These are phyloP conservation scores for Fringilla coelebs DNA, from an alignment of 2,797 vertebrate genomes.

Conservation along the genomic window DNA sequence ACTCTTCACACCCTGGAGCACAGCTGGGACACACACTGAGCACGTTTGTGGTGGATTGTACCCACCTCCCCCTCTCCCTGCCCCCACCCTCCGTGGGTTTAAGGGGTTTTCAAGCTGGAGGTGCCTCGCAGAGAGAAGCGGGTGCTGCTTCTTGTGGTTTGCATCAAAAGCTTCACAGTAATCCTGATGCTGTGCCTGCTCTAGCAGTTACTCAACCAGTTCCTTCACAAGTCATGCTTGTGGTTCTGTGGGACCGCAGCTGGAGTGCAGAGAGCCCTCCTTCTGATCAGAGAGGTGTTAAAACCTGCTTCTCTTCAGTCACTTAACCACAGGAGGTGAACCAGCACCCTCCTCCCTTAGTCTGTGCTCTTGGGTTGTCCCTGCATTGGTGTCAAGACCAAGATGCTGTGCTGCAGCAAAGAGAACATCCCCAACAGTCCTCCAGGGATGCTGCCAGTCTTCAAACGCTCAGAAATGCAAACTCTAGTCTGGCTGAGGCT, in stretches of 20 bases:
- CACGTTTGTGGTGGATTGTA: accelerated
- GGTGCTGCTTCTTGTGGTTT: neutral
- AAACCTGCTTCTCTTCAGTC: neutral
- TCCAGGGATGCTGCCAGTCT: neutral
- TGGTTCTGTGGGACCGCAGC: neutral
- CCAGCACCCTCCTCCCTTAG: neutral
- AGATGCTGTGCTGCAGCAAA: accelerated
- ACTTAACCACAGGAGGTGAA: neutral
- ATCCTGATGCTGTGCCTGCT: neutral
- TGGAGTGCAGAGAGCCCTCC: neutral
- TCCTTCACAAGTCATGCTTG: neutral
- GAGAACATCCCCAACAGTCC: neutral
- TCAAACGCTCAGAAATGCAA: neutral
- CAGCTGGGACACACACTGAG: neutral
- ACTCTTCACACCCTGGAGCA: neutral
- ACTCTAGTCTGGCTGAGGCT: neutral
- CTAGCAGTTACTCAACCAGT: neutral
- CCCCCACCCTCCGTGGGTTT: neutral
- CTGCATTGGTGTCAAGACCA: neutral
- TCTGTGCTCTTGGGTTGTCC: neutral
- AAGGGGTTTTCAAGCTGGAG: neutral
- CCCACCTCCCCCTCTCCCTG: neutral
- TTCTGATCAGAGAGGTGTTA: neutral
- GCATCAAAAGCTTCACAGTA: neutral
- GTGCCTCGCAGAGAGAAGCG: neutral